phyloP scores from a whole-genome alignment of 2,113 vertebrate genomes.

The Pseudorhombus dupliciocellatus region DNA sequence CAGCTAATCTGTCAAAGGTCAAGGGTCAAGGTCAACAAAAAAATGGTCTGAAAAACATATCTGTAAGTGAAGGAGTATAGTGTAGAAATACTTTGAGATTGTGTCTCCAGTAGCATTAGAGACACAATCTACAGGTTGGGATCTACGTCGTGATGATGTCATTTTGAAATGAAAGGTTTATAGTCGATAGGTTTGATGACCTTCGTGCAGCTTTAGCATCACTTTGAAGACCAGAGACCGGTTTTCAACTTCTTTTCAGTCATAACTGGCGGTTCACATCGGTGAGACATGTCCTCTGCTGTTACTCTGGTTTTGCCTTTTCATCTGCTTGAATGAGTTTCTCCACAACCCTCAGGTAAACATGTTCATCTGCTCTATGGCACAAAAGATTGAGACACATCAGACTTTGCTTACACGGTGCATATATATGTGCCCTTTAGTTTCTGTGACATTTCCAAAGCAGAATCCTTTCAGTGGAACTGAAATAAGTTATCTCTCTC shows the following conservation, averaged over 20 bases:
- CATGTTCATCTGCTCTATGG: background rate
- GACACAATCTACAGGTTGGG: no score
- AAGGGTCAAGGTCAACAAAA: background rate
- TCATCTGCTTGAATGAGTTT: background rate
- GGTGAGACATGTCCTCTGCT: background rate
- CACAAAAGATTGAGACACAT: no score
- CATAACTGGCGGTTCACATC: no score
- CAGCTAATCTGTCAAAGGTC: background rate
- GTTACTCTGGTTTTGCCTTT: background rate
- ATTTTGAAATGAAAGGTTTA: no score
- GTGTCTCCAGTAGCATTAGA: no score
- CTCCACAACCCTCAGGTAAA: background rate
- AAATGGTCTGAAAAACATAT: background rate
- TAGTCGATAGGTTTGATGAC: no score
- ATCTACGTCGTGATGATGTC: no score
- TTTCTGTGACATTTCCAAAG: slow-evolving; percentile 11
- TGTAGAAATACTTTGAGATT: no score
- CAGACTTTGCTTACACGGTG: background rate
- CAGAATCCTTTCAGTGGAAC: slow-evolving; percentile 4
- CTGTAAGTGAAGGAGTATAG: background rate
- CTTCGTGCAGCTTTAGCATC: no score
- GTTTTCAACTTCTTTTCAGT: no score
- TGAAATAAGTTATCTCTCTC: slow-evolving; percentile 26
- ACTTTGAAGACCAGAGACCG: no score
- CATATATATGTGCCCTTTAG: background rate